Base-by-base conservation (phyloP, 2,888 invertebrate species). In the Conomelus anceps region DNA sequence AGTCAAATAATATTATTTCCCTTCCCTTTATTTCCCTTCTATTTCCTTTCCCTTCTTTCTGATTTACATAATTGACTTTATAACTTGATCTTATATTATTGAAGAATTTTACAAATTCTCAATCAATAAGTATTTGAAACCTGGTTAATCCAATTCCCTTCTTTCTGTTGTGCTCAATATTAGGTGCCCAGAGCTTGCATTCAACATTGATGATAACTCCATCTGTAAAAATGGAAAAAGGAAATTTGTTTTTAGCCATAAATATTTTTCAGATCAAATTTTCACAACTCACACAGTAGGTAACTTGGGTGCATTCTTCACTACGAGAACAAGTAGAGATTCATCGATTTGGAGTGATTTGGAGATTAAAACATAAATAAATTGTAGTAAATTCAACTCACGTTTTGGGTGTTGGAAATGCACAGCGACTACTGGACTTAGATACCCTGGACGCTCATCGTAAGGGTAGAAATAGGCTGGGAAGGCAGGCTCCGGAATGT, bases 401-500 rank as follows among this genome's bases (percentile, higher is more conserved):
- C 98, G 95, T 92, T 95, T 95, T 91, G 98, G 98, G 92, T 97
- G 95, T 92, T 95, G 95, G 92, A 98, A 96, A 93, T 97, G 96
- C n/a, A 98, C 96, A 86, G 98, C 98, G 9, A 98, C 96, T 89
- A 98, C 94, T 0, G 98, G 98, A 92, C 98, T 97, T 90, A 97
- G 95, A 93, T 98, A 98, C 24, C 98, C 97, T 92, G 96, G 96
- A 24, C 96, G 96, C 93, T 98, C 97, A 92, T 96, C 95, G 93
- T 96, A 98, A 0, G 98, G 98, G 94, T 97, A 98, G 94, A 96
- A 98, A 92, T 97, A 98, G 0, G 97, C 97, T 0, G 97, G 97
- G 93, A 98, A 97, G 88, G 98, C 98, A 89, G 92, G 92, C 91
- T 96, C 95, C 0, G 98, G 98, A 91, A 96, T 94, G 94, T 98